Percentiles rank a stretch among this genome's conserved stretches.
Conservation (phyloP, 1,140 invertebrate genomes). For the Aricia agestis region DNA sequence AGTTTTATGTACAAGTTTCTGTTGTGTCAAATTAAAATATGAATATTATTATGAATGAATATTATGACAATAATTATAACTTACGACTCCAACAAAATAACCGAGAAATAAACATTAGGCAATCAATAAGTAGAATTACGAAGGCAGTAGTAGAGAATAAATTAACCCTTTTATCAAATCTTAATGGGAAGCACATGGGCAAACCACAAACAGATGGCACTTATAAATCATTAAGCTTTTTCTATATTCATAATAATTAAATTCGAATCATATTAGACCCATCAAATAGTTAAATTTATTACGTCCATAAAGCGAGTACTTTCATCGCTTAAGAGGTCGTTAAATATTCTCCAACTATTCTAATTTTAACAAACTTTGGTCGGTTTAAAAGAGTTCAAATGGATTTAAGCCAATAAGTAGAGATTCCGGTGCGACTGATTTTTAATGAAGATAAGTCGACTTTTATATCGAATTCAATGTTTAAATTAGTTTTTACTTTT, state of each 20-base stretch:
- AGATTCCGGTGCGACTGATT: constrained; percentile 15
- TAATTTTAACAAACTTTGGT: constrained; percentile 25
- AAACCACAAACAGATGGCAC: not conserved
- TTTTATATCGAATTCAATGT: not conserved
- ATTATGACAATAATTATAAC: too few species aligned
- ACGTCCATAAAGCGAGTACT: constrained; percentile 9
- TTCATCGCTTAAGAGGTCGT: constrained; percentile 12
- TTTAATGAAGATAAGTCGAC: constrained; percentile 6
- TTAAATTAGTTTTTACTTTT: too few species aligned
- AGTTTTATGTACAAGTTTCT: too few species aligned
- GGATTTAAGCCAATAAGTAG: constrained; percentile 20
- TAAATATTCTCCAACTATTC: constrained; percentile 27
- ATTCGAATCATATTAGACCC: constrained; percentile 1
- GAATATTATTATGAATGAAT: too few species aligned
- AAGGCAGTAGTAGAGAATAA: not conserved
- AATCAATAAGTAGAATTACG: not conserved
- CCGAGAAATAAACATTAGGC: not conserved
- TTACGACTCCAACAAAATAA: too few species aligned
- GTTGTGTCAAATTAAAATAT: too few species aligned
- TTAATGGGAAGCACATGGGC: not conserved
- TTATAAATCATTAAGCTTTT: not conserved
- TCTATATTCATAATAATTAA: constrained; percentile 1
- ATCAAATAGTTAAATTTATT: constrained; percentile 13
- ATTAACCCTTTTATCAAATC: not conserved
- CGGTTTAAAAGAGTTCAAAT: constrained; percentile 29